Conservation (phyloP, 1,140 invertebrate genomes). For the Forficula auricularia region DNA sequence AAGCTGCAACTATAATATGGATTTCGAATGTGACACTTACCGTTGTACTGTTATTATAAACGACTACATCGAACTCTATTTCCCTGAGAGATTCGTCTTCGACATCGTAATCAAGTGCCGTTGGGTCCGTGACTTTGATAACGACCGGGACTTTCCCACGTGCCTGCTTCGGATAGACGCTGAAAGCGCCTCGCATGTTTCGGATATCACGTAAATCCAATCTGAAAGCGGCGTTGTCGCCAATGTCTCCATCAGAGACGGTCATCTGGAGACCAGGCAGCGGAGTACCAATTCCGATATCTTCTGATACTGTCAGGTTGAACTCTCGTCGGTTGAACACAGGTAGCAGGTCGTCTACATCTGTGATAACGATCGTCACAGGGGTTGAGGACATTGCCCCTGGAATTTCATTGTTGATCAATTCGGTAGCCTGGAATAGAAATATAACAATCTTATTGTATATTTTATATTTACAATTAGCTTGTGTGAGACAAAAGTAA, state of each 20-base stretch:
- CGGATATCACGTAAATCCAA: slow-evolving; percentile 40
- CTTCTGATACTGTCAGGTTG: slow-evolving; percentile 55
- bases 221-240: slow-evolving; percentile 54
- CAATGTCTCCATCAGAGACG: slow-evolving; percentile 55
- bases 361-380: slow-evolving; percentile 61
- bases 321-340: slow-evolving; percentile 51
- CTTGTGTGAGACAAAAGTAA: too few species aligned
- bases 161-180: slow-evolving; percentile 43
- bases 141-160: slow-evolving; percentile 56
- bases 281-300: slow-evolving; percentile 35
- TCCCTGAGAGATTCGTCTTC: slow-evolving; percentile 34
- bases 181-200: slow-evolving; percentile 40
- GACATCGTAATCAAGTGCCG: slow-evolving; percentile 53
- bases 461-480: too few species aligned
- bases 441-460: too few species aligned
- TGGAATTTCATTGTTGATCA: slow-evolving; percentile 50
- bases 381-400: slow-evolving; percentile 45
- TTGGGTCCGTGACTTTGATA: slow-evolving; percentile 44
- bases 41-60: slow-evolving; percentile 31
- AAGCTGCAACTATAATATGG: too few species aligned
- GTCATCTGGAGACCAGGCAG: slow-evolving; percentile 48
- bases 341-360: slow-evolving; percentile 67
- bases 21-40: too few species aligned
- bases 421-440: slow-evolving; percentile 41
- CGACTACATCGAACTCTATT: slow-evolving; percentile 53